phyloP scores from a whole-genome alignment of 1,140 invertebrate species.

The Hyles vespertilio region DNA sequence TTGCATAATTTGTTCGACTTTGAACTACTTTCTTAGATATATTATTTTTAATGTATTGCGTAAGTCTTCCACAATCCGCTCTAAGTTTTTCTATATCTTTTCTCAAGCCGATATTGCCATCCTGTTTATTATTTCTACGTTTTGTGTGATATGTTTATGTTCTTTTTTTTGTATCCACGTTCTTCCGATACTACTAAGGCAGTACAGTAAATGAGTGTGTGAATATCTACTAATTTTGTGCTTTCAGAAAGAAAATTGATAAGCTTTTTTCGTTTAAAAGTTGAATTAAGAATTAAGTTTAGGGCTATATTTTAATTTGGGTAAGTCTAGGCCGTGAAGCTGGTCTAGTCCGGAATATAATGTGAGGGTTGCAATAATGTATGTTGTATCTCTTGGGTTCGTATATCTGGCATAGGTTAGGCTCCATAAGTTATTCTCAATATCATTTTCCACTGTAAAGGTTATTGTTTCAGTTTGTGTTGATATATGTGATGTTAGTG shows the following conservation, averaged over 20 bases:
- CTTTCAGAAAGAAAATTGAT: too few relatives aligned
- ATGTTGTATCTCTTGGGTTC: too few relatives aligned
- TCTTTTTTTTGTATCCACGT: conserved; percentile 16
- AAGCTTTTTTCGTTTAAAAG: too few relatives aligned
- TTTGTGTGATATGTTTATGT: neutral
- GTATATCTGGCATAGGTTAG: too few relatives aligned
- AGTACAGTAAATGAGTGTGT: conserved; percentile 16
- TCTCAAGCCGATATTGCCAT: conserved; percentile 6
- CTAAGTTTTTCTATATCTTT: too few relatives aligned
- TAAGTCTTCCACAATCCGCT: neutral
- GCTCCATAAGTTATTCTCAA: too few relatives aligned
- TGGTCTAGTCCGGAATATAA: conserved; percentile 22
- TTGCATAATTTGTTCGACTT: conserved; percentile 6
- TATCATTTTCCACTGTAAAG: too few relatives aligned
- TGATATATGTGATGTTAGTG: too few relatives aligned
- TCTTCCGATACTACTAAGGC: conserved; percentile 15
- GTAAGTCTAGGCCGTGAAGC: conserved; percentile 14
- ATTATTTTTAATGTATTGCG: conserved; percentile 13
- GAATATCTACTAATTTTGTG: neutral
- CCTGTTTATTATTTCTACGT: conserved; percentile 2
- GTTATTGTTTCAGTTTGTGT: too few relatives aligned
- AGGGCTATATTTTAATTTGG: conserved; percentile 15
- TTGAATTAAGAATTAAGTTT: neutral
- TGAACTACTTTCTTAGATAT: conserved; percentile 13
- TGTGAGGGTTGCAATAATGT: conserved; percentile 12